Percentiles rank a stretch among this genome's conserved stretches.
phyloP scores from a whole-genome alignment of 1,140 invertebrate genomes.

The Zaprionus davidi region DNA sequence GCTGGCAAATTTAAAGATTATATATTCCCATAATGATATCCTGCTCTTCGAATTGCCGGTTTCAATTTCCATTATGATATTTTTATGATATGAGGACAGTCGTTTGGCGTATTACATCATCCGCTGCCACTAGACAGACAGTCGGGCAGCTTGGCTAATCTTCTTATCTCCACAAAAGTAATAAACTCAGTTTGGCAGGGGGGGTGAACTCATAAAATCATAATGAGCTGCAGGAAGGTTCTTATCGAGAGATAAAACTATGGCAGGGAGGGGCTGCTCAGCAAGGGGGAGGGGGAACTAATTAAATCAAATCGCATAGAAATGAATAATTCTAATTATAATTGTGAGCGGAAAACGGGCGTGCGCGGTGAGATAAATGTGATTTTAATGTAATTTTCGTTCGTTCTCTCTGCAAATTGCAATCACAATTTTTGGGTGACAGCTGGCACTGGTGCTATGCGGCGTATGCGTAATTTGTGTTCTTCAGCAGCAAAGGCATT shows the following conservation, averaged over 20 bases:
- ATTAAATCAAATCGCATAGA: slow-evolving; percentile 54
- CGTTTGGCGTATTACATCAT: slow-evolving; percentile 11
- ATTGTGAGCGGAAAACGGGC: slow-evolving; percentile 6
- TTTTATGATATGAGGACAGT: not conserved
- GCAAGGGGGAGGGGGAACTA: slow-evolving; percentile 17
- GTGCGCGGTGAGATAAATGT: slow-evolving; percentile 26
- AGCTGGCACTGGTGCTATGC: slow-evolving; percentile 19
- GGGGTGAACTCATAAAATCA: slow-evolving; percentile 22
- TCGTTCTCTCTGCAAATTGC: not conserved
- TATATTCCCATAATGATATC: not conserved
- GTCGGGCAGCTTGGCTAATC: slow-evolving; percentile 10
- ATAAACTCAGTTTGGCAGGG: slow-evolving; percentile 22
- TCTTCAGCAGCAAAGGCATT: slow-evolving; percentile 6
- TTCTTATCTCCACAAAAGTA: slow-evolving; percentile 38
- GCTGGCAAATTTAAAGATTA: not conserved
- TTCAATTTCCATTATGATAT: not conserved
- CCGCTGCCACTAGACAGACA: not conserved
- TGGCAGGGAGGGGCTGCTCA: not conserved
- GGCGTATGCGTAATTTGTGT: slow-evolving; percentile 59
- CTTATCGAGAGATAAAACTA: slow-evolving; percentile 31
- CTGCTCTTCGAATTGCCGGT: not conserved
- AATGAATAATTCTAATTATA: slow-evolving; percentile 50
- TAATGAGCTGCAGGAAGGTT: slow-evolving; percentile 31
- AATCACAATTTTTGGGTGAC: slow-evolving; percentile 37
- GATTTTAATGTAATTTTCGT: slow-evolving; percentile 45